A percentile compares a stretch with the other conserved stretches of the same genome.
These are phyloP conservation scores for Bombus consobrinus DNA, from an alignment of 1,140 invertebrate species.

Conservation along the genomic window DNA sequence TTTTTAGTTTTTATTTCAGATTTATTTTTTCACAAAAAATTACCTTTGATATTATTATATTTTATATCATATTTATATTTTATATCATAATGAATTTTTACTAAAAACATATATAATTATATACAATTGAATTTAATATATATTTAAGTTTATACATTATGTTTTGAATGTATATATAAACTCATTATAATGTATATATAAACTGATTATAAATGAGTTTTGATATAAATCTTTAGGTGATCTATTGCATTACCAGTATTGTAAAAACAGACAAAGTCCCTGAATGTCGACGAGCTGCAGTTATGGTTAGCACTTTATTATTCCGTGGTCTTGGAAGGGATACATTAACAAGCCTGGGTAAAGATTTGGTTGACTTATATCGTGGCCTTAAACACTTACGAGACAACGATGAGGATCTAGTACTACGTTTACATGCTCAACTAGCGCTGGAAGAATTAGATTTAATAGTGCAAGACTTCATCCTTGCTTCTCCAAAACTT, in stretches of 20 bases:
- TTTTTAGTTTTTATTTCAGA: too few relatives aligned
- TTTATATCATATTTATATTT: background rate
- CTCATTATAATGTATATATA: background rate
- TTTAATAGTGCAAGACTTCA: constrained; percentile 85
- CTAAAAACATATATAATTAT: too few relatives aligned
- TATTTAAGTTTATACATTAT: too few relatives aligned
- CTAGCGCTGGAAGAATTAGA: constrained; percentile 90
- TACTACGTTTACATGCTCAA: constrained; percentile 88
- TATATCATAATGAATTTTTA: too few relatives aligned
- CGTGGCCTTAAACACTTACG: constrained; percentile 87
- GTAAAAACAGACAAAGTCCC: constrained; percentile 87
- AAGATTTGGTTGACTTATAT: constrained; percentile 88
- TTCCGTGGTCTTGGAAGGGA: constrained; percentile 89
- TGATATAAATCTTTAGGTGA: constrained; percentile 82
- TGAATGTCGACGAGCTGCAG: constrained; percentile 90
- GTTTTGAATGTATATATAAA: background rate
- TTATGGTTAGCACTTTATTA: constrained; percentile 88
- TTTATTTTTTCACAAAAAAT: background rate
- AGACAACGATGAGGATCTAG: constrained; percentile 86
- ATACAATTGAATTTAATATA: too few relatives aligned
- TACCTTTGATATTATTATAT: background rate
- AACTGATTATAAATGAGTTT: constrained; percentile 28
- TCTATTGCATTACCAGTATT: constrained; percentile 87
- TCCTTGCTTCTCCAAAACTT: constrained; percentile 84
- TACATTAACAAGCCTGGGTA: constrained; percentile 86